These are phyloP conservation scores for Euura lappo DNA, from an alignment of 1,140 invertebrate species.

Conservation along the genomic window DNA sequence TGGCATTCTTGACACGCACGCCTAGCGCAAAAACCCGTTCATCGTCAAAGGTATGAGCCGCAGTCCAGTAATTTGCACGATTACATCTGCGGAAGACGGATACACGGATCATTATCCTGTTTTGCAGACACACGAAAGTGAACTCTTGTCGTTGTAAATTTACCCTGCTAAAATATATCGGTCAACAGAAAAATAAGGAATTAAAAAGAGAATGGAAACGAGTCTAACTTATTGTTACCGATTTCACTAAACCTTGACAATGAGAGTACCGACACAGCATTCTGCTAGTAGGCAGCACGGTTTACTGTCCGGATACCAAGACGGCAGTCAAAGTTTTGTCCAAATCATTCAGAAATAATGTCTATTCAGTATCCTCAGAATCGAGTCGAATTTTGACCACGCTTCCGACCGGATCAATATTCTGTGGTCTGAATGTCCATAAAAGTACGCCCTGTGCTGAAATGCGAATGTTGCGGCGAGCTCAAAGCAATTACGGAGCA, in stretches of 20 bases:
- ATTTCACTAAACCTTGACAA: slow-evolving; percentile 7
- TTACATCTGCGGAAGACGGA: background rate
- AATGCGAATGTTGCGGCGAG: background rate
- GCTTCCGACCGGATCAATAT: too few species aligned
- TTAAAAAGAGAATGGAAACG: background rate
- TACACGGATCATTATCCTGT: background rate
- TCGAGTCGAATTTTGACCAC: too few species aligned
- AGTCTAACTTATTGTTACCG: slow-evolving; percentile 2
- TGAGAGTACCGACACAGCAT: background rate
- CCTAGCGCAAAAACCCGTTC: background rate
- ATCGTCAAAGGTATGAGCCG: background rate
- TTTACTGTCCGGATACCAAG: background rate
- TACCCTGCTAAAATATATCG: background rate
- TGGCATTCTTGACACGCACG: background rate
- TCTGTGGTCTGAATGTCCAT: too few species aligned
- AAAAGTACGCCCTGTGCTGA: background rate
- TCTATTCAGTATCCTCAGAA: too few species aligned
- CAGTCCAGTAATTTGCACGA: background rate
- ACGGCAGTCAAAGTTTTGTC: background rate
- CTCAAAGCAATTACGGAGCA: background rate
- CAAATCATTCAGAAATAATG: too few species aligned
- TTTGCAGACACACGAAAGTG: background rate
- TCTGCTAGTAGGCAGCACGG: background rate
- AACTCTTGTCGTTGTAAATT: background rate
- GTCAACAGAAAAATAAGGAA: background rate